A percentile compares a stretch with the other conserved stretches of the same genome.
These are phyloP conservation scores for Pogonus chalceus DNA, from an alignment of 1,140 invertebrate genomes.

Conservation along the genomic window DNA sequence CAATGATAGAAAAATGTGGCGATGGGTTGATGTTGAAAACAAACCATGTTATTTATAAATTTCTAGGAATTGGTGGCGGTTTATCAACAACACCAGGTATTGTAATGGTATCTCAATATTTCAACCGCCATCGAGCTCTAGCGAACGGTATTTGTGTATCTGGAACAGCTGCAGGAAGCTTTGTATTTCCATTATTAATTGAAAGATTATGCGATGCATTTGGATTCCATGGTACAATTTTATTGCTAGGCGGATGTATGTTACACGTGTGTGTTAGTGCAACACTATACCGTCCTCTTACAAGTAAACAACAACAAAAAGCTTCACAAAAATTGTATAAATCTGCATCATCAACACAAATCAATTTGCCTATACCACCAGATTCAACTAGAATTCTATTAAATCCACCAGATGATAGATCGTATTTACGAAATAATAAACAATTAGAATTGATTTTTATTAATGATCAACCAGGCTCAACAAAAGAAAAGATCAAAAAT, in stretches of 20 bases:
- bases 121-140: constrained; percentile 64
- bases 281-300: constrained; percentile 49
- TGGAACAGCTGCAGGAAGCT: constrained; percentile 67
- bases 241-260: constrained; percentile 67
- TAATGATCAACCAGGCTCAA: neutral
- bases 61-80: constrained; percentile 62
- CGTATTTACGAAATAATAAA: neutral
- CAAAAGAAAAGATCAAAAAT: constrained; percentile 11
- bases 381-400: neutral
- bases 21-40: no score
- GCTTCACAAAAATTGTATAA: neutral
- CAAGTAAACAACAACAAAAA: neutral
- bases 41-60: constrained; percentile 11
- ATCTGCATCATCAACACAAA: constrained; percentile 21
- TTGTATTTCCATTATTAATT: constrained; percentile 64
- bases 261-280: constrained; percentile 64
- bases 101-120: constrained; percentile 69
- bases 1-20: no score
- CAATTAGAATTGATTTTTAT: constrained; percentile 4
- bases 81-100: constrained; percentile 68
- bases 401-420: constrained; percentile 14
- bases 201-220: constrained; percentile 54
- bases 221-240: constrained; percentile 59
- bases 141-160: constrained; percentile 72
- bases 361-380: constrained; percentile 15